Base-by-base conservation (phyloP, 64 coral and sea anemone species). In the Platygyra sinensis region DNA sequence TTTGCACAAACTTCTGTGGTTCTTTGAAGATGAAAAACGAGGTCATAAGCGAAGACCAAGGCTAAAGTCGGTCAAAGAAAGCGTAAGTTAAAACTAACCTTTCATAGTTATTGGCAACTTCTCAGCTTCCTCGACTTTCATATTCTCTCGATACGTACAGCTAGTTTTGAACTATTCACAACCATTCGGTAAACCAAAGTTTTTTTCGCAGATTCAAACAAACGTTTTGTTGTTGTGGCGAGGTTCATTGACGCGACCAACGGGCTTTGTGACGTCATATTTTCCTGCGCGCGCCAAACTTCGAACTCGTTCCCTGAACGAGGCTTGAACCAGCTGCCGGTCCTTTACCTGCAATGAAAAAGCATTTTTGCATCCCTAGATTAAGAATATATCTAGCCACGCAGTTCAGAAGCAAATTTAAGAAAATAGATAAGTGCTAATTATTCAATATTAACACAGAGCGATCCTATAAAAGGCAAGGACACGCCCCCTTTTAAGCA, bases 211-310 rank as follows among this genome's bases (percentile, higher is more conserved):
- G 25, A 50, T 24, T 49, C 74, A 42, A 50, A 77, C 33, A 24
- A 29, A 52, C 65, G 65, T 69, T 67, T 27, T 69, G 65, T 9
- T 69, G n/a, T 29, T 69, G 65, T 69, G 65, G 65, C 65, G 65
- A 69, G n/a, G 22, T 67, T 24, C 65, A 69, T 69, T 79, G 76
- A 79, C 76, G 76, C 76, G 51, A 79, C 46, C 76, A 54, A 79
- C 76, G 76, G 10, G 25, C 24, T 79, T 57, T 55, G 51, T 79
- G 76, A 55, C 51, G 76, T 79, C 28, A 10, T 54, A 79, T 27
- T 22, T 13, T 27, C 51, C 25, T 10, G 22, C 50, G 51, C 24
- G 74, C 74, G 74, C 74, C n/a, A 69, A 69, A 2, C 10, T n/a
- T 11, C 25, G 10, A 10, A 20, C 65, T 69, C 65, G 65, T 25